phyloP scores from a whole-genome alignment of 2,797 vertebrate species.

The Rhabdomys pumilio region DNA sequence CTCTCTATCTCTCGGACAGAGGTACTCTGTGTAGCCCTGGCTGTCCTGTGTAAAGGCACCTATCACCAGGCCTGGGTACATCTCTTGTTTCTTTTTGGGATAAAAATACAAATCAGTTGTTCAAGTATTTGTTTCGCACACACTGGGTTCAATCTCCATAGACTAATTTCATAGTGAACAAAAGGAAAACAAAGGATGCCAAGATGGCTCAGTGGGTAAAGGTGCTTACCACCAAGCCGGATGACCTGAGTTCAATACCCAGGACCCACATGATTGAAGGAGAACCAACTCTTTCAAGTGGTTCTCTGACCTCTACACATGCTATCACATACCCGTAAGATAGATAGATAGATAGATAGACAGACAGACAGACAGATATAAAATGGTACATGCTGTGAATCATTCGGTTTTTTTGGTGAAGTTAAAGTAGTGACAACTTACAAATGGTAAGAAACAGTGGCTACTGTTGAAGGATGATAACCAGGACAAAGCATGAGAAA shows the following conservation, averaged over 20 bases:
- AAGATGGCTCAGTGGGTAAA: neutral
- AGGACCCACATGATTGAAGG: neutral
- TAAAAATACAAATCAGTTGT: neutral
- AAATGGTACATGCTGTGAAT: neutral
- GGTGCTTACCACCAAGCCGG: neutral
- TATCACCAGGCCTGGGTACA: neutral
- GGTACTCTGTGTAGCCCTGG: neutral
- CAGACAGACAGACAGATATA: neutral
- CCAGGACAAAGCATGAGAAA: neutral
- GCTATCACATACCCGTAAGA: neutral
- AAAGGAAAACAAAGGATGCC: neutral
- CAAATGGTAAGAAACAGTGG: neutral
- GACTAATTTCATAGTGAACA: neutral
- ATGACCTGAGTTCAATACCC: neutral
- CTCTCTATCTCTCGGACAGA: neutral
- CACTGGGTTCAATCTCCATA: neutral
- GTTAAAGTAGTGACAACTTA: constrained; percentile 18
- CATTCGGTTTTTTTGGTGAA: neutral
- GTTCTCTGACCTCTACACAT: neutral
- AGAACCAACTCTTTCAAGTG: neutral
- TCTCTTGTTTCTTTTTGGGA: neutral
- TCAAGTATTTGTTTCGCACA: neutral
- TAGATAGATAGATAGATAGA: no score
- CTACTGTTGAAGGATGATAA: neutral
- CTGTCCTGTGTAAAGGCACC: neutral